Percentiles rank a stretch among this genome's conserved stretches.
phyloP scores from a whole-genome alignment of 2,113 vertebrate genomes.

The Cyanistes caeruleus region DNA sequence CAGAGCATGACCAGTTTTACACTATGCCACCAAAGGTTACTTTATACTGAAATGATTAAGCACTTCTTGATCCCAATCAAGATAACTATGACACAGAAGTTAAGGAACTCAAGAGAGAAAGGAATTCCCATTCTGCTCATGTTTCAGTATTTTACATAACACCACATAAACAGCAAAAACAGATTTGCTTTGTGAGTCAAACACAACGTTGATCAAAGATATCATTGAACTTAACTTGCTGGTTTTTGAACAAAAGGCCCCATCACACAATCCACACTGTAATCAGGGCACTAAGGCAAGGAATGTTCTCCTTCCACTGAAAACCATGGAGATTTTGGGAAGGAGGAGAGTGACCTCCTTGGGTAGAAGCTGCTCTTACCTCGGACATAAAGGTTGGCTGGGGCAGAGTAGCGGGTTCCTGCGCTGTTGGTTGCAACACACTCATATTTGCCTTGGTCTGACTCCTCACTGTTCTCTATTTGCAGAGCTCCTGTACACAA shows the following conservation, averaged over 20 bases:
- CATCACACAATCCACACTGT: not conserved
- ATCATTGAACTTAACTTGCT: not conserved
- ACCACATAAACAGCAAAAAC: not conserved
- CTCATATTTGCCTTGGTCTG: conserved; percentile 98
- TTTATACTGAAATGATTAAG: not conserved
- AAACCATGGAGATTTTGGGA: not conserved
- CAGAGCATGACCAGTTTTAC: not conserved
- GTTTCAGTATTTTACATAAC: not conserved
- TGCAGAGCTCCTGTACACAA: conserved; percentile 90
- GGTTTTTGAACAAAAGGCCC: not conserved
- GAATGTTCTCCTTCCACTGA: not conserved
- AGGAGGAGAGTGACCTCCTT: not conserved
- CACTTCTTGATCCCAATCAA: not conserved
- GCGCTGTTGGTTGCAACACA: conserved; percentile 95
- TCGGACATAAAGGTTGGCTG: conserved; percentile 96
- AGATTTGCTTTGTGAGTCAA: not conserved
- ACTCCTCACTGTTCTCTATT: conserved; percentile 97
- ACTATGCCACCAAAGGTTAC: not conserved
- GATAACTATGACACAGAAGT: not conserved
- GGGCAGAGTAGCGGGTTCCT: conserved; percentile 94
- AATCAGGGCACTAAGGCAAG: not conserved
- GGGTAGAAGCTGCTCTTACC: conserved; percentile 83
- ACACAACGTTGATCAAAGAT: not conserved
- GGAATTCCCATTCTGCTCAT: not conserved
- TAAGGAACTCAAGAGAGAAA: not conserved